Conservation (phyloP, 2,797 vertebrate species). For the Hypotaenidia philippensis region DNA sequence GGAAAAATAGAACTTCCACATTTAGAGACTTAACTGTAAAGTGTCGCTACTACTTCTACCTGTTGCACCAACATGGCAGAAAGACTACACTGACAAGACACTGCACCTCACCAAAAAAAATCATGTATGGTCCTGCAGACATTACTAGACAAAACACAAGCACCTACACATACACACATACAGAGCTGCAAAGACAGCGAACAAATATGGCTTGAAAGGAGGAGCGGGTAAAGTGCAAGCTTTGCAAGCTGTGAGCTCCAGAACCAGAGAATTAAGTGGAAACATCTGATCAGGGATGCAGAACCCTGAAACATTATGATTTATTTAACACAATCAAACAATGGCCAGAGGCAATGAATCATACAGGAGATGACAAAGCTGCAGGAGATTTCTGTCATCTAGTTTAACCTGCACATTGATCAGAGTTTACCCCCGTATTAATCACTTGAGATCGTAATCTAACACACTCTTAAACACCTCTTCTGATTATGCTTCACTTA, state of each 20-base stretch:
- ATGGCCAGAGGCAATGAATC: constrained; percentile 12
- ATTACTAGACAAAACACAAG: not conserved
- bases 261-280: constrained; percentile 43
- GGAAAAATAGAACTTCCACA: not conserved
- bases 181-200: not conserved
- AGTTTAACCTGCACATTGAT: constrained; percentile 50
- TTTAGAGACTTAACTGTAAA: not conserved
- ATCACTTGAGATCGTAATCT: constrained; percentile 40
- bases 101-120: not conserved
- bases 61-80: rapidly evolving
- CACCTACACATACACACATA: rapidly evolving
- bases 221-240: not conserved
- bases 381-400: constrained; percentile 27
- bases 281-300: constrained; percentile 41
- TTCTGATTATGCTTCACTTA: constrained; percentile 71
- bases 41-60: not conserved
- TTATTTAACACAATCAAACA: constrained; percentile 45
- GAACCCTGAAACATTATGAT: constrained; percentile 41
- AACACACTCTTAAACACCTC: constrained; percentile 59
- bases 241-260: not conserved
- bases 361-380: constrained; percentile 25
- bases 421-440: constrained; percentile 54
- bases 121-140: not conserved
- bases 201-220: not conserved
- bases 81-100: not conserved